phyloP scores from a whole-genome alignment of 2,888 invertebrate genomes.

The Ellobium chinense region DNA sequence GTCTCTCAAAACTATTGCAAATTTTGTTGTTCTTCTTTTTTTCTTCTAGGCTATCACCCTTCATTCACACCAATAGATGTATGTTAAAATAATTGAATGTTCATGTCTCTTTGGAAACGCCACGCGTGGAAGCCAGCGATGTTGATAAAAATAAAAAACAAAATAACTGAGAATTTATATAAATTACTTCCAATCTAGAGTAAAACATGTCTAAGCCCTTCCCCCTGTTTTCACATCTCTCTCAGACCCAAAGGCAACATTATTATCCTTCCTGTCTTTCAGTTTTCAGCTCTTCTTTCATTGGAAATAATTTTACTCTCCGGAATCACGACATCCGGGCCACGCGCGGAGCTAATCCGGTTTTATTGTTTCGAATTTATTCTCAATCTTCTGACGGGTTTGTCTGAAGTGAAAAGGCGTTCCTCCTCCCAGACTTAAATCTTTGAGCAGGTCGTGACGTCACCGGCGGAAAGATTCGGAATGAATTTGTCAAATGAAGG shows the following conservation, averaged over 20 bases:
- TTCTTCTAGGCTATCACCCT: too few species aligned
- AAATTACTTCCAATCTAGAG: too few species aligned
- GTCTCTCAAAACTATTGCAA: too few species aligned
- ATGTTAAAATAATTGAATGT: too few species aligned
- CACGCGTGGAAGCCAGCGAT: too few species aligned
- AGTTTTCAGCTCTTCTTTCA: neutral
- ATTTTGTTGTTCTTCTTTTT: too few species aligned
- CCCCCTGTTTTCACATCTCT: neutral
- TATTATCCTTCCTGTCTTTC: neutral
- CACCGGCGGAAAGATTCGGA: slow-evolving; percentile 26
- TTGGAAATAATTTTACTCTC: slow-evolving; percentile 17
- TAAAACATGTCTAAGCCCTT: neutral
- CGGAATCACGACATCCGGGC: slow-evolving; percentile 14
- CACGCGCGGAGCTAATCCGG: slow-evolving; percentile 23
- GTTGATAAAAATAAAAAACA: too few species aligned
- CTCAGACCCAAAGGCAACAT: slow-evolving; percentile 3
- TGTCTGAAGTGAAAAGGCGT: slow-evolving; percentile 21
- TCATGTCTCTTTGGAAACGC: too few species aligned
- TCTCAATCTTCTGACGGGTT: slow-evolving; percentile 22
- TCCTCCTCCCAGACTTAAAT: slow-evolving; percentile 2
- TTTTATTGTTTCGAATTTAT: slow-evolving; percentile 44
- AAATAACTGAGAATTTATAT: too few species aligned
- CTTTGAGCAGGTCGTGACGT: slow-evolving; percentile 26
- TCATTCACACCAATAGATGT: too few species aligned
- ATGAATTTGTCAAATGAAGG: slow-evolving; percentile 44